These are phyloP conservation scores for Phorcus lineatus DNA, from an alignment of 2,888 invertebrate species.

Conservation along the genomic window DNA sequence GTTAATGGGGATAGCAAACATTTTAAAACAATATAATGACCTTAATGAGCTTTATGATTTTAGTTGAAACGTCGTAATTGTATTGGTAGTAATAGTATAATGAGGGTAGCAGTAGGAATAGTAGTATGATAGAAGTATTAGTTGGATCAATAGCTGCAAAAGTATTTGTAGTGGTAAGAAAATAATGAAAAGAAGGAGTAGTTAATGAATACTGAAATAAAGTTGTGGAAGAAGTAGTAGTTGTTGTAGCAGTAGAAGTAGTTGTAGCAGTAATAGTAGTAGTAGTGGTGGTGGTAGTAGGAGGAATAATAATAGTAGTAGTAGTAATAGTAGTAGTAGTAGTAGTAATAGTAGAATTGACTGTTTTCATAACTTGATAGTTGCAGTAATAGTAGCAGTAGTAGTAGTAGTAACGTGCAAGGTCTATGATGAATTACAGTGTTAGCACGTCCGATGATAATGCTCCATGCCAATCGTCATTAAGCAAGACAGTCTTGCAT, in stretches of 20 bases:
- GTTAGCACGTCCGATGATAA: neutral
- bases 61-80: no score
- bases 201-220: neutral
- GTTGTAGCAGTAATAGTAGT: slow-evolving; percentile 3
- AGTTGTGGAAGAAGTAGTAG: slow-evolving; percentile 11
- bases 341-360: no score
- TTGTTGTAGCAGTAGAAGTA: slow-evolving; percentile 8
- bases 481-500: no score
- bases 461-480: no score
- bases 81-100: no score
- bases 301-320: slow-evolving; percentile 18
- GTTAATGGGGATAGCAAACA: no score
- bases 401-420: neutral
- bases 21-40: no score
- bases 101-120: no score
- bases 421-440: neutral
- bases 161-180: neutral
- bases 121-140: neutral
- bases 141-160: neutral
- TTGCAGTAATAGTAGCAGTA: slow-evolving; percentile 24
- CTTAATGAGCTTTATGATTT: no score
- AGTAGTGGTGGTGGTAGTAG: slow-evolving; percentile 27
- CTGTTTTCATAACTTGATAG: no score
- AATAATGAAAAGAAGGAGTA: neutral
- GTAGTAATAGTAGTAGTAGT: slow-evolving; percentile 26